Conservation (phyloP, 2,888 invertebrate species). For the Steinernema scapterisci region DNA sequence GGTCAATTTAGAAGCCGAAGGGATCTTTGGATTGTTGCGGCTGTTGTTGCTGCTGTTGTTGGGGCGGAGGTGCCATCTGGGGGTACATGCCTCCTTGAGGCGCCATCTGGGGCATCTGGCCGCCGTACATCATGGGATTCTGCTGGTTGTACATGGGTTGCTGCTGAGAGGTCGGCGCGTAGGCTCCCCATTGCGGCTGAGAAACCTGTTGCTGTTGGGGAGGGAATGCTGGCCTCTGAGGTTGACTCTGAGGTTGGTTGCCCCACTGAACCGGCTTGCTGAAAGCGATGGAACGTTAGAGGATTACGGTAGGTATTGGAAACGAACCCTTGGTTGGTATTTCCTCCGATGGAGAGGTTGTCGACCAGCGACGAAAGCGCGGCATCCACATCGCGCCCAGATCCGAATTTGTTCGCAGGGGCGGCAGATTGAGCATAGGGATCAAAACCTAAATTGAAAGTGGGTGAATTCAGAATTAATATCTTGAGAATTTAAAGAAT, state of each 20-base stretch:
- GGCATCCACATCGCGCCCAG: slow-evolving; percentile 44
- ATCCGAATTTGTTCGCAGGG: slow-evolving; percentile 33
- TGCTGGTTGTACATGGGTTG: slow-evolving; percentile 21
- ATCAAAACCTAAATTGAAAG: slow-evolving; percentile 11
- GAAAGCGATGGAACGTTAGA: slow-evolving; percentile 14
- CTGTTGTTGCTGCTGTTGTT: neutral
- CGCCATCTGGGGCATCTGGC: neutral
- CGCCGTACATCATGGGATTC: slow-evolving; percentile 10
- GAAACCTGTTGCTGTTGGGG: neutral
- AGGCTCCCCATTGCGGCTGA: slow-evolving; percentile 13
- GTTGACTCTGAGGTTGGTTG: neutral
- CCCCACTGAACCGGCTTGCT: slow-evolving; percentile 43
- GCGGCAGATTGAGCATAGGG: slow-evolving; percentile 7
- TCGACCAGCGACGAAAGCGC: slow-evolving; percentile 48
- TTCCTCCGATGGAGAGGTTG: slow-evolving; percentile 46
- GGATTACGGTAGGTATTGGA: neutral
- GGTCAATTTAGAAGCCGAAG: slow-evolving; percentile 1
- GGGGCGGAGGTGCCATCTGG: slow-evolving; percentile 5
- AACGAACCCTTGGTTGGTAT: slow-evolving; percentile 33
- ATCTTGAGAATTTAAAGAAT: neutral
- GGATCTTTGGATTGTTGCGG: slow-evolving; percentile 11
- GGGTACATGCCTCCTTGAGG: neutral
- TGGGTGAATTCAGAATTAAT: neutral
- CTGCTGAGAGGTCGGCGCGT: neutral
- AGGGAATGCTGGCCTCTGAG: neutral